Evolutionary conservation across 2,888 invertebrate genomes (phyloP).

Genomic region (Hartigia nigra): DNA sequence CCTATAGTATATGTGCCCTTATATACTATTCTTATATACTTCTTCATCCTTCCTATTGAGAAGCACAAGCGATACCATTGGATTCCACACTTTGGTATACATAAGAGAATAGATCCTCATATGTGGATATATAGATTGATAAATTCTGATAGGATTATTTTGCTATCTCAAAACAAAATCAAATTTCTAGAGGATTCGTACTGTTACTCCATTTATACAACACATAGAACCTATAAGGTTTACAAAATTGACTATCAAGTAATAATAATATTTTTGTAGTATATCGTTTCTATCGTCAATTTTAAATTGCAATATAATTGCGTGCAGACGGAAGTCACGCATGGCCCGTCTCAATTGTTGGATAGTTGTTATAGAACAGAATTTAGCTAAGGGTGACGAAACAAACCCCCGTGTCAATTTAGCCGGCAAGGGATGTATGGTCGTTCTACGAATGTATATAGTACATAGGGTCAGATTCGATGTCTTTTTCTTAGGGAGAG

Average conservation of each 20-base stretch:
- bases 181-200: not conserved
- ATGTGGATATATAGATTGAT: not conserved
- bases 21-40: not conserved
- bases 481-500: slow-evolving; percentile 16
- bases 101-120: not conserved
- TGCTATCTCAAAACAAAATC: not conserved
- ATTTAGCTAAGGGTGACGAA: not conserved
- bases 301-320: not conserved
- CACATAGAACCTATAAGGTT: not conserved
- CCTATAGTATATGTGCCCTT: slow-evolving; percentile 37
- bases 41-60: not conserved
- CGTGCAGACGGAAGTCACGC: not conserved
- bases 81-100: not conserved
- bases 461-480: slow-evolving; percentile 37
- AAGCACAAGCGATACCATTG: not conserved
- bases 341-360: not conserved
- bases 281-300: not conserved
- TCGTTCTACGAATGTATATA: slow-evolving; percentile 2
- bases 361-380: not conserved
- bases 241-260: not conserved
- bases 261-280: not conserved
- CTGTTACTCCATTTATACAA: not conserved
- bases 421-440: not conserved
- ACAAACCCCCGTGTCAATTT: not conserved
- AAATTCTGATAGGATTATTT: not conserved